Conservation (phyloP, 2,888 invertebrate genomes). For the Diogma glabrata region DNA sequence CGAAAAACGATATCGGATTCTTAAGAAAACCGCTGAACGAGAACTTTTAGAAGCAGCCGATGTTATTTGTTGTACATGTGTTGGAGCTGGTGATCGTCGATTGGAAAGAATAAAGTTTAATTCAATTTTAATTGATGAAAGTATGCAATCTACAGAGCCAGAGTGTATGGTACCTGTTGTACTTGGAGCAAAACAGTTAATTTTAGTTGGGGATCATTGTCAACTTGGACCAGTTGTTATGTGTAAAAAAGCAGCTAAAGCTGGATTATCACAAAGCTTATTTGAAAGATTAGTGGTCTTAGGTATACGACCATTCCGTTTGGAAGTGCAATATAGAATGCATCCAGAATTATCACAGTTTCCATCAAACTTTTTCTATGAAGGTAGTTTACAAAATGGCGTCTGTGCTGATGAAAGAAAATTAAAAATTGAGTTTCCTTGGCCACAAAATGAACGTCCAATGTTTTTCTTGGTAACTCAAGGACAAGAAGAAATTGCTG, state of each 20-base stretch:
- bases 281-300: slow-evolving; percentile 95
- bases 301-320: slow-evolving; percentile 90
- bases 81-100: slow-evolving; percentile 94
- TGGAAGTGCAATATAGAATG: slow-evolving; percentile 99
- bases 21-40: slow-evolving; percentile 85
- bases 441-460: slow-evolving; percentile 92
- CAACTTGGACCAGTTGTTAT: slow-evolving; percentile 98
- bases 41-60: slow-evolving; percentile 91
- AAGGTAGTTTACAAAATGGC: slow-evolving; percentile 97
- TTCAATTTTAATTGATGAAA: slow-evolving; percentile 93
- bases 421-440: slow-evolving; percentile 91
- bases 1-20: slow-evolving; percentile 81
- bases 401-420: slow-evolving; percentile 94
- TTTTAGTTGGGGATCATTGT: slow-evolving; percentile 97
- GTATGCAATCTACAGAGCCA: slow-evolving; percentile 94
- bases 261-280: slow-evolving; percentile 91
- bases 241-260: slow-evolving; percentile 97
- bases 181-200: slow-evolving; percentile 90
- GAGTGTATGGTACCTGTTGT: slow-evolving; percentile 99
- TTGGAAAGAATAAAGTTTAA: slow-evolving; percentile 89
- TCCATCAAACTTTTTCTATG: slow-evolving; percentile 99
- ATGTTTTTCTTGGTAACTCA: slow-evolving; percentile 99
- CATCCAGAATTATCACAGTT: slow-evolving; percentile 96
- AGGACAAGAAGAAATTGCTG: slow-evolving; percentile 98
- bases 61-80: slow-evolving; percentile 98